Percentiles rank a stretch among this genome's conserved stretches.
Evolutionary conservation across 2,888 invertebrate species (phyloP).

Genomic region (Polyommatus icarus): DNA sequence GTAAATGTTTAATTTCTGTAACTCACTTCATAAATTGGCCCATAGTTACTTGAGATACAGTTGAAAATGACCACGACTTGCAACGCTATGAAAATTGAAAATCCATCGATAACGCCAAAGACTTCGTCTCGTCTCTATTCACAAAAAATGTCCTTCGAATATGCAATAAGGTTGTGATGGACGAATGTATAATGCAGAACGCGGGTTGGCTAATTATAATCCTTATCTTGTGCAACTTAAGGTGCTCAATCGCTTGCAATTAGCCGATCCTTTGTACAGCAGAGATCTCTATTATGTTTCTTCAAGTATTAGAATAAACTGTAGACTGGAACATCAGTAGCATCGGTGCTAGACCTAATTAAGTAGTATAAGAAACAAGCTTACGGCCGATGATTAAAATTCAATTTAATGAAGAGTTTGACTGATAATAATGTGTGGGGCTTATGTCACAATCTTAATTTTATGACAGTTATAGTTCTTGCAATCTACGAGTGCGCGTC

Average conservation of each 20-base stretch:
- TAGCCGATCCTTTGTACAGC: neutral
- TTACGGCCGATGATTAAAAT: too few relatives aligned
- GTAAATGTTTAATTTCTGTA: too few relatives aligned
- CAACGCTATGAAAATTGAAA: neutral
- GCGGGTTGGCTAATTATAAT: neutral
- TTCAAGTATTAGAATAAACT: neutral
- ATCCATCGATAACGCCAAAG: neutral
- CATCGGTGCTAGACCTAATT: neutral
- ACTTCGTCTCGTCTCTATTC: conserved; percentile 37
- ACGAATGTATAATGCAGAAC: neutral
- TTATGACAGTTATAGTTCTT: too few relatives aligned
- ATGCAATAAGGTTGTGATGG: conserved; percentile 16
- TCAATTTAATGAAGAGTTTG: too few relatives aligned
- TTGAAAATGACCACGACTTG: neutral
- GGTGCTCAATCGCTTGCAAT: neutral
- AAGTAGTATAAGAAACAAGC: too few relatives aligned
- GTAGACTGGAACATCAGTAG: neutral
- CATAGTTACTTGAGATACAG: too few relatives aligned
- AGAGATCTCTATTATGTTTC: conserved; percentile 10
- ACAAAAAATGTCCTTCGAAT: conserved; percentile 20
- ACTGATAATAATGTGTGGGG: too few relatives aligned
- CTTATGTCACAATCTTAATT: too few relatives aligned
- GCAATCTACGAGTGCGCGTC: too few relatives aligned
- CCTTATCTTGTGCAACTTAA: neutral
- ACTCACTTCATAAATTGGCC: too few relatives aligned